phyloP scores from a whole-genome alignment of 2,113 vertebrate species.

The Esox niger region DNA sequence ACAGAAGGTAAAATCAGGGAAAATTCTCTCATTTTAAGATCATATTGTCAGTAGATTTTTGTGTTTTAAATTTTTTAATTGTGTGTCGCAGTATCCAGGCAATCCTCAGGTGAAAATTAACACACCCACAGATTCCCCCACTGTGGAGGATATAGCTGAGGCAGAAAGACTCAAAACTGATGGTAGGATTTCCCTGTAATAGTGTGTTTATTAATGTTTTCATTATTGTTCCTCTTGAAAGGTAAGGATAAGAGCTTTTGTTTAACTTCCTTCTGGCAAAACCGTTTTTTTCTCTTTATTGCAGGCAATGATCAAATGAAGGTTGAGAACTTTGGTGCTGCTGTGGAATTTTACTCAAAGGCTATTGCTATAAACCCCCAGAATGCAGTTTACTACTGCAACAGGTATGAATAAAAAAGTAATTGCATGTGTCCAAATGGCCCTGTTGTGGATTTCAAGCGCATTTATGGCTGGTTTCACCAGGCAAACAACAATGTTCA shows the following conservation, averaged over 20 bases:
- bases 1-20: conserved; percentile 64
- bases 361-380: conserved; percentile 89
- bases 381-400: conserved; percentile 96
- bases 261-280: not conserved
- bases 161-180: conserved; percentile 91
- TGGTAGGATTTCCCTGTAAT: conserved; percentile 65
- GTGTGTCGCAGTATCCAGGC: conserved; percentile 54
- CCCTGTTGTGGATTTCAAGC: not conserved
- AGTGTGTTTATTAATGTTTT: not conserved
- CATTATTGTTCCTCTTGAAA: too few relatives aligned
- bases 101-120: conserved; percentile 64
- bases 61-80: not conserved
- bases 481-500: not conserved
- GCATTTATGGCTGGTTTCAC: not conserved
- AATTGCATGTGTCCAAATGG: not conserved
- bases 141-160: conserved; percentile 81
- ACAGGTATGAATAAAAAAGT: conserved; percentile 75
- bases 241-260: too few relatives aligned
- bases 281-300: not conserved
- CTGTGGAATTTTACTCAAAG: conserved; percentile 88
- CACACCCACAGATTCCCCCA: conserved; percentile 57
- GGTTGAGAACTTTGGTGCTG: conserved; percentile 86
- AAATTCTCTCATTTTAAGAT: not conserved
- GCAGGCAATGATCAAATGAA: conserved; percentile 97
- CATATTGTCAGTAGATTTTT: not conserved